A percentile compares a stretch with the other conserved stretches of the same genome.
phyloP scores from a whole-genome alignment of 2,113 vertebrate species.

The Hypocryptadius cinnamomeus region DNA sequence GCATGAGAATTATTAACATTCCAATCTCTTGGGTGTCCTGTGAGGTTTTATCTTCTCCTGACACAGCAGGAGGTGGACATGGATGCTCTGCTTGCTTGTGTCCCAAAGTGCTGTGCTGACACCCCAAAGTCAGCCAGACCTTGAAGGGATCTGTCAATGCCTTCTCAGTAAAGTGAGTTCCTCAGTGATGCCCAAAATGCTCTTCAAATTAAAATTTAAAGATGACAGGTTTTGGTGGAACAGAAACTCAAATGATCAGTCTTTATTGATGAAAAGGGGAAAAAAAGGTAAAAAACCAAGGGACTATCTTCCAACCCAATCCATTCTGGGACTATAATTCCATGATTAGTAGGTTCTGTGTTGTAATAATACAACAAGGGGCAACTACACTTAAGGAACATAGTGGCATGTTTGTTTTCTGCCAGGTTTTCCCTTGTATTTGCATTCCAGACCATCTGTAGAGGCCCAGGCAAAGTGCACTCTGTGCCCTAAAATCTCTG shows the following conservation, averaged over 20 bases:
- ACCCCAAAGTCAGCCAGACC: not conserved
- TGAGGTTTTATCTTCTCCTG: not conserved
- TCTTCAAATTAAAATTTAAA: not conserved
- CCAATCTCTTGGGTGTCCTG: not conserved
- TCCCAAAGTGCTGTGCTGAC: not conserved
- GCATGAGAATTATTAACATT: not conserved
- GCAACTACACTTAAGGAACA: not conserved
- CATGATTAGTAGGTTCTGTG: not conserved
- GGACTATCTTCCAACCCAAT: not conserved
- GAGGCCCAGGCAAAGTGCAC: not conserved
- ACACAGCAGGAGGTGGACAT: accelerated
- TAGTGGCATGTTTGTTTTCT: not conserved
- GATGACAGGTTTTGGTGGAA: too few species aligned
- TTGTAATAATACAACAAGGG: not conserved
- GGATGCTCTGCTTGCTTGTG: not conserved
- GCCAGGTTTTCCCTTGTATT: not conserved
- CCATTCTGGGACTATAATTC: not conserved
- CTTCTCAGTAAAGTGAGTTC: not conserved
- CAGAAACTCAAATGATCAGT: not conserved
- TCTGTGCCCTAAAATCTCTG: not conserved
- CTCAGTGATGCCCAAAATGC: not conserved
- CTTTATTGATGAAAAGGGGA: not conserved
- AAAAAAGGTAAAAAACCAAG: not conserved
- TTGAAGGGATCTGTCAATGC: not conserved
- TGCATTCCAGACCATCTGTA: not conserved